Evolutionary conservation across 1,140 invertebrate species (phyloP), one percentile per base, ranked within the genome.

Genomic region (Oryctes rhinoceros): DNA sequence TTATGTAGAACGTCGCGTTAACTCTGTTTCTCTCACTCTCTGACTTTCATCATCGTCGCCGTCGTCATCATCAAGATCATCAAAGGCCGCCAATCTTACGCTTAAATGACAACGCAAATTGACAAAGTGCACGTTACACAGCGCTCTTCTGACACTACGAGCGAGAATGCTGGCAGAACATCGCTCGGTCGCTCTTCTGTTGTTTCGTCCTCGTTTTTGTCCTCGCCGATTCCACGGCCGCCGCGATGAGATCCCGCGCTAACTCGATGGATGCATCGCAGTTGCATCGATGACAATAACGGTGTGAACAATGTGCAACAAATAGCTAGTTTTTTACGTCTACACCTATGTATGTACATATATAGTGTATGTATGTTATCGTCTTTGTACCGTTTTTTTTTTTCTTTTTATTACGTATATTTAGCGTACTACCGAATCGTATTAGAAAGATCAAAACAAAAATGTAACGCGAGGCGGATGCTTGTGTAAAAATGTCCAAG

Each of bases 51-150:
- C 53, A 59, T 59, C 24, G 24, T 30, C 24, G 24, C n/a, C 24
- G 24, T 30, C 39, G 5, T 71, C 24, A 71, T 71, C 53, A 59
- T 59, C 20, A 71, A 37, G 35, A 71, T 24, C 24, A 37, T 71
- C 65, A 71, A 71, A 71, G 65, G 65, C 65, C 65, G 65, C 65
- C 65, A 71, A 71, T 71, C 65, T 71, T 71, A 71, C 65, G 65
- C 65, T 71, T 71, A 71, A 71, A 71, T 71, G 65, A 71, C 65
- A 71, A 9, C 65, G 35, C 24, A 71, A 71, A 71, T 71, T 71
- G 65, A 71, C 65, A 71, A 71, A 71, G 65, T 71, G 35, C 35
- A 15, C 35, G 39, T 44, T 44, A 7, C 39, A 44, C 39, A 44
- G 39, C 39, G 39, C 39, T 44, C 39, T 0, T 71, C 35, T 30